These are phyloP conservation scores for Apocrypta bakeri DNA, from an alignment of 1,140 invertebrate genomes.

Conservation along the genomic window DNA sequence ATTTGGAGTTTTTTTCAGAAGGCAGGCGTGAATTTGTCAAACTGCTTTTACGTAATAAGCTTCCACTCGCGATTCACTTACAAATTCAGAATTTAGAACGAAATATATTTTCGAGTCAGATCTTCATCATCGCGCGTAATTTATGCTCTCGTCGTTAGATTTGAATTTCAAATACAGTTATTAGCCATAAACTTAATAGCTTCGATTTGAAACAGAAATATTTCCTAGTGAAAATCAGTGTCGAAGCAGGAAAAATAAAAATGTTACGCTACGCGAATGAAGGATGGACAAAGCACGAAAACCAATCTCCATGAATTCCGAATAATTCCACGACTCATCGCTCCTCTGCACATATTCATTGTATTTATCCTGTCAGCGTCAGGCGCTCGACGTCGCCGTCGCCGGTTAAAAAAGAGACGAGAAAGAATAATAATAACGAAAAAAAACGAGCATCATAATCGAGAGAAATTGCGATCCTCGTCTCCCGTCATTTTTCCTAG, in stretches of 20 bases:
- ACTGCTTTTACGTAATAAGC: neutral
- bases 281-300: constrained; percentile 42
- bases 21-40: neutral
- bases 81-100: neutral
- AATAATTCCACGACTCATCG: constrained; percentile 50
- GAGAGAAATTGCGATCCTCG: constrained; percentile 19
- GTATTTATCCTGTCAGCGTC: constrained; percentile 47
- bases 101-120: too few species aligned
- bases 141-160: too few species aligned
- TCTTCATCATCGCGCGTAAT: too few species aligned
- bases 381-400: neutral
- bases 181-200: neutral
- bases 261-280: neutral
- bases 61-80: neutral
- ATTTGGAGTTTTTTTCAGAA: neutral
- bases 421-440: constrained; percentile 35
- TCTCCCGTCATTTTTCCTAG: constrained; percentile 6
- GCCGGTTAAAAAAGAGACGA: constrained; percentile 6
- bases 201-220: neutral
- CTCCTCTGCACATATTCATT: constrained; percentile 48
- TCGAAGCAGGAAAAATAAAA: neutral
- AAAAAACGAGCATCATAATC: constrained; percentile 40
- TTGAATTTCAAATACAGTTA: too few species aligned
- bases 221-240: neutral
- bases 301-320: constrained; percentile 50